Percentiles rank a stretch among this genome's conserved stretches.
These are phyloP conservation scores for Epizoanthus stellaris DNA, from an alignment of 92 coral and sea anemone genomes.

Conservation along the genomic window DNA sequence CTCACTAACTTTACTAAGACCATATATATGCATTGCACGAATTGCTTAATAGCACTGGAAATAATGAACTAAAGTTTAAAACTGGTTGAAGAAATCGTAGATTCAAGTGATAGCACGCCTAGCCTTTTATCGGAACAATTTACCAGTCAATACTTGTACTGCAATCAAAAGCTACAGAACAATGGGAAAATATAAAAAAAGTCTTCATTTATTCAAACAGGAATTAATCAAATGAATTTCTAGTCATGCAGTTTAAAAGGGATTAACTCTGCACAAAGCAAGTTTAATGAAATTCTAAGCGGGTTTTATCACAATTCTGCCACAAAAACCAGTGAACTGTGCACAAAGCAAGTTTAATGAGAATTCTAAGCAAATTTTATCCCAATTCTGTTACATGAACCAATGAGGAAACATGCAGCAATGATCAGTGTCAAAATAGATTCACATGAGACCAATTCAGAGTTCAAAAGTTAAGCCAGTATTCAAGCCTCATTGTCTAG, in stretches of 20 bases:
- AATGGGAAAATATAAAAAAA: neutral
- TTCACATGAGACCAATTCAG: neutral
- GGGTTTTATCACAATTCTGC: too few species aligned
- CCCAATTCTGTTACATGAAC: neutral
- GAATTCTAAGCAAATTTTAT: neutral
- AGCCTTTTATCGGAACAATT: too few species aligned
- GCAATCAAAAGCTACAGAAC: neutral
- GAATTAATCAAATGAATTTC: conserved; percentile 11
- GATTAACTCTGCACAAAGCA: neutral
- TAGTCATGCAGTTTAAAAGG: neutral
- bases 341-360: neutral
- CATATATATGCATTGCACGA: too few species aligned
- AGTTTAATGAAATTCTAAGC: neutral
- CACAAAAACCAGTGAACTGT: neutral
- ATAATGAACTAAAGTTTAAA: too few species aligned
- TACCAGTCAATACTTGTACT: too few species aligned
- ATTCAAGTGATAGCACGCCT: too few species aligned
- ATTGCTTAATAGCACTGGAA: too few species aligned
- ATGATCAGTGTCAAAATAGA: neutral
- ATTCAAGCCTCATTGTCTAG: neutral
- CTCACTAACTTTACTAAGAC: too few species aligned
- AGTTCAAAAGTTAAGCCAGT: conserved; percentile 6
- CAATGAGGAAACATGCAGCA: neutral
- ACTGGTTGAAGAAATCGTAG: too few species aligned
- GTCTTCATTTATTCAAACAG: conserved; percentile 3